Conservation (phyloP, 1,140 invertebrate species). For the Halesus radiatus region DNA sequence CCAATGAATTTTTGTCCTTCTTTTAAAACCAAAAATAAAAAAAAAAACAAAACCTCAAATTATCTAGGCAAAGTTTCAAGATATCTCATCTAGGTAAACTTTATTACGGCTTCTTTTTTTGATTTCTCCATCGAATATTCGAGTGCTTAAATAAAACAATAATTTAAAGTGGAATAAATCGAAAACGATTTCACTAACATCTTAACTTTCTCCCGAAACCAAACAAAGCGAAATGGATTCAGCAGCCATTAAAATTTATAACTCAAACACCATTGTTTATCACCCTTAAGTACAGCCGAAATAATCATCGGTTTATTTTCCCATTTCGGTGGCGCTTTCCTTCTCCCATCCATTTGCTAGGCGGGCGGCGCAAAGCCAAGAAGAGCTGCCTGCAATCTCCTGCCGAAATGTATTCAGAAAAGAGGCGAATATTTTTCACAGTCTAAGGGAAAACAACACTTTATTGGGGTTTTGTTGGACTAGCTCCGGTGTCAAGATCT, state of each 20-base stretch:
- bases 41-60: no score
- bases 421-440: constrained; percentile 41
- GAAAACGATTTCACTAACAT: constrained; percentile 8
- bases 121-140: not conserved
- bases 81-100: no score
- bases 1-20: no score
- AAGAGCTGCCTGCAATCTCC: constrained; percentile 35
- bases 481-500: constrained; percentile 19
- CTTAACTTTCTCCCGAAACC: constrained; percentile 20
- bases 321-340: constrained; percentile 17
- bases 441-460: constrained; percentile 42
- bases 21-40: no score
- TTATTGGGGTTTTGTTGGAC: constrained; percentile 35
- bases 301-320: constrained; percentile 40
- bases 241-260: constrained; percentile 24
- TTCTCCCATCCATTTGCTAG: constrained; percentile 14
- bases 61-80: no score
- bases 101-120: not conserved
- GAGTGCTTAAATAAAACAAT: not conserved
- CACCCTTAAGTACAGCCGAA: constrained; percentile 30
- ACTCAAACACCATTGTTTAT: constrained; percentile 39
- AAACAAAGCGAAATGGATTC: constrained; percentile 24
- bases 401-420: constrained; percentile 33
- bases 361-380: constrained; percentile 13
- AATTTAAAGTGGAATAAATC: constrained; percentile 20